These are phyloP conservation scores for Leistus spinibarbis DNA, from an alignment of 2,888 invertebrate genomes.

Conservation along the genomic window DNA sequence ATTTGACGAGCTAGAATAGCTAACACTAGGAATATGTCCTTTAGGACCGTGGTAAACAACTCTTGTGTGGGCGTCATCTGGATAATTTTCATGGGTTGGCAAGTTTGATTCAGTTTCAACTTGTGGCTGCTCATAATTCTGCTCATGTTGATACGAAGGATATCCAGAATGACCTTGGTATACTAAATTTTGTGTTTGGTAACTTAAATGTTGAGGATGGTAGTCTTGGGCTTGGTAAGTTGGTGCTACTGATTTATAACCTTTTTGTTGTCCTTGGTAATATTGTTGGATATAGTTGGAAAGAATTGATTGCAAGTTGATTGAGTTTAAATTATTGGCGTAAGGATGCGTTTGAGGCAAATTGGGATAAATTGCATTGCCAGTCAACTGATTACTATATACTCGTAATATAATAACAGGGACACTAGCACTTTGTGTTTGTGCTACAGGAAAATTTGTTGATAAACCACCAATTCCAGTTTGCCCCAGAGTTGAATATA, in stretches of 20 bases:
- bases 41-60: conserved; percentile 57
- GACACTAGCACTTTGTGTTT: conserved; percentile 57
- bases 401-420: conserved; percentile 66
- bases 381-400: conserved; percentile 63
- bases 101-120: conserved; percentile 46
- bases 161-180: conserved; percentile 46
- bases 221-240: conserved; percentile 37
- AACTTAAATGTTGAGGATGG: not conserved
- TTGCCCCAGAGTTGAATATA: conserved; percentile 52
- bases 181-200: conserved; percentile 43
- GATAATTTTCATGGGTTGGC: conserved; percentile 63
- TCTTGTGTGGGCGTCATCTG: conserved; percentile 63
- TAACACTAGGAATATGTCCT: conserved; percentile 30
- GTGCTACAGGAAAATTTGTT: conserved; percentile 58
- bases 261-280: conserved; percentile 47
- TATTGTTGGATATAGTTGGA: conserved; percentile 59
- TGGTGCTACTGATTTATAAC: conserved; percentile 38
- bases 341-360: conserved; percentile 63
- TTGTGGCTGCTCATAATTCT: conserved; percentile 46
- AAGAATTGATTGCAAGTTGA: conserved; percentile 63
- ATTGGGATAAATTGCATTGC: conserved; percentile 63
- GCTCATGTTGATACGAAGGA: conserved; percentile 23
- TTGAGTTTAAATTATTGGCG: conserved; percentile 61
- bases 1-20: conserved; percentile 42
- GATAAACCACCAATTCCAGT: conserved; percentile 59